phyloP scores from a whole-genome alignment of 2,113 vertebrate species.

The Calyptomena viridis region DNA sequence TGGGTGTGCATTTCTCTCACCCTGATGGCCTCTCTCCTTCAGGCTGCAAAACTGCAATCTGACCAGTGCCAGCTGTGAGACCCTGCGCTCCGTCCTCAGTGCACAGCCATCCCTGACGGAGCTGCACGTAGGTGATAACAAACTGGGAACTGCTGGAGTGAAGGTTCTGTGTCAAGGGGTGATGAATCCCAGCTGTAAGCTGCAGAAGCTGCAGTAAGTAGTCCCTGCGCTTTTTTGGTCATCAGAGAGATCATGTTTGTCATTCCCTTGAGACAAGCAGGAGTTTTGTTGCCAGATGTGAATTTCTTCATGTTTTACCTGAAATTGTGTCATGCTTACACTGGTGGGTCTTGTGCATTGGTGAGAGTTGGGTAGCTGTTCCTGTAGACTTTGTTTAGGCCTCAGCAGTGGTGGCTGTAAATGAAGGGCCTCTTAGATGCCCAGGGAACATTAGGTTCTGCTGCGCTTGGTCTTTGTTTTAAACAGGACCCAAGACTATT shows the following conservation, averaged over 20 bases:
- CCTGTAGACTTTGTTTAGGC: not conserved
- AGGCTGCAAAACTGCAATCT: conserved; percentile 75
- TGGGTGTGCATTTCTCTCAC: not conserved
- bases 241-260: not conserved
- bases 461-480: not conserved
- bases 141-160: conserved; percentile 64
- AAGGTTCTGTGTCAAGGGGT: conserved; percentile 70
- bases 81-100: conserved; percentile 20
- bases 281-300: not conserved
- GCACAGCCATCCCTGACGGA: conserved; percentile 43
- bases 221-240: not conserved
- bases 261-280: not conserved
- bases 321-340: not conserved
- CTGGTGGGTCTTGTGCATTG: not conserved
- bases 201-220: conserved; percentile 76
- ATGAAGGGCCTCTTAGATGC: not conserved
- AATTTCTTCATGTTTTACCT: not conserved
- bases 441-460: not conserved
- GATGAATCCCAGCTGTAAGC: conserved; percentile 65
- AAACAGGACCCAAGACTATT: not conserved
- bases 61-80: conserved; percentile 55
- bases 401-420: not conserved
- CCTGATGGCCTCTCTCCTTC: not conserved
- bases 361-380: not conserved
- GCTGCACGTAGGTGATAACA: conserved; percentile 66